Conservation (phyloP, 2,888 invertebrate genomes). For the Zygothrica quintamaculata region DNA sequence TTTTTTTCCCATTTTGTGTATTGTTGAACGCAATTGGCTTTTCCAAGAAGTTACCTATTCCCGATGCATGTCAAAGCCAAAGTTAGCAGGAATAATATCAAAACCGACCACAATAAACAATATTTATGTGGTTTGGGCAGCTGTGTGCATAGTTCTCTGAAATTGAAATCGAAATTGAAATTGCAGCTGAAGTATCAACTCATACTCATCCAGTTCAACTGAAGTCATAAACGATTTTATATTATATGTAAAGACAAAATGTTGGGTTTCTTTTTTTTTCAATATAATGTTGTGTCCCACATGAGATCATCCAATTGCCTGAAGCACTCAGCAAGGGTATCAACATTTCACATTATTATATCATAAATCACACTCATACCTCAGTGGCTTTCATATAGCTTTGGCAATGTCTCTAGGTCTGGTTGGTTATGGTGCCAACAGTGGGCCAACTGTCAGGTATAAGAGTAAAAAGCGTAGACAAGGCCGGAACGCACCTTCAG, state of each 20-base stretch:
- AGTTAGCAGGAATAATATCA: slow-evolving; percentile 4
- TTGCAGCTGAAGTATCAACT: slow-evolving; percentile 19
- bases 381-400: slow-evolving; percentile 41
- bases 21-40: no score
- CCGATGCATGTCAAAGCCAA: no score
- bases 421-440: slow-evolving; percentile 79
- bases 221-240: slow-evolving; percentile 85
- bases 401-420: no score
- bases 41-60: slow-evolving; percentile 3
- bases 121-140: slow-evolving; percentile 1
- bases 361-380: slow-evolving; percentile 48
- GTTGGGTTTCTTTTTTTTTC: slow-evolving; percentile 43
- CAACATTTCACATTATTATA: slow-evolving; percentile 28
- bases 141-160: slow-evolving; percentile 21
- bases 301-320: slow-evolving; percentile 84
- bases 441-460: slow-evolving; percentile 85
- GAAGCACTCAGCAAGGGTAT: slow-evolving; percentile 34
- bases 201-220: slow-evolving; percentile 83
- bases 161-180: slow-evolving; percentile 14
- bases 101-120: slow-evolving; percentile 7
- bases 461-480: slow-evolving; percentile 69
- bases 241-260: slow-evolving; percentile 82
- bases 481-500: slow-evolving; percentile 79
- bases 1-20: no score
- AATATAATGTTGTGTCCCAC: slow-evolving; percentile 85